Evolutionary conservation across 64 coral and sea anemone genomes (phyloP).

Genomic region (Stylophora pistillata): DNA sequence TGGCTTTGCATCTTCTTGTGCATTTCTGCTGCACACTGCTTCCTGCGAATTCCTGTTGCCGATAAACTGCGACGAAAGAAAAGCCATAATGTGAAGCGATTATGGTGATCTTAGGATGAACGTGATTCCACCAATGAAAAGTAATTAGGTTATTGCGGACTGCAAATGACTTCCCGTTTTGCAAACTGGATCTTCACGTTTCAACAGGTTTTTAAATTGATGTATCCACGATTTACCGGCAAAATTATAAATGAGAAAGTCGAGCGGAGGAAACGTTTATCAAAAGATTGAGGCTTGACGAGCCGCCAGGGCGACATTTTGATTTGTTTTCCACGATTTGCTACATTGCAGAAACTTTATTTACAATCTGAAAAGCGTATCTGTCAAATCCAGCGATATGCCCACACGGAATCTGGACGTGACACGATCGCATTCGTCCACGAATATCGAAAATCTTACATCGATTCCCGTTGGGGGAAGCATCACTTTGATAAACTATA

Average conservation of each 20-base stretch:
- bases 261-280: background rate
- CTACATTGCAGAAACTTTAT: background rate
- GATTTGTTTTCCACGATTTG: background rate
- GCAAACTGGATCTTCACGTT: background rate
- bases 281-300: background rate
- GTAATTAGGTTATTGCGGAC: background rate
- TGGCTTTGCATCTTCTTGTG: background rate
- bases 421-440: constrained; percentile 40
- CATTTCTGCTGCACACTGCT: background rate
- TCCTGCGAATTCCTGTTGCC: background rate
- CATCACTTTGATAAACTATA: constrained; percentile 57
- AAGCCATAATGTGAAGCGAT: background rate
- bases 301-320: background rate
- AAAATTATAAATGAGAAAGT: background rate
- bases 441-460: constrained; percentile 68
- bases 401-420: background rate
- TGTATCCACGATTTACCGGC: background rate
- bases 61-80: background rate
- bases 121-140: background rate
- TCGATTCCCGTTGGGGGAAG: constrained; percentile 80
- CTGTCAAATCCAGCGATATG: background rate
- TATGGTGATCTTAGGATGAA: background rate
- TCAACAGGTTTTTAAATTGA: background rate
- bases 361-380: background rate
- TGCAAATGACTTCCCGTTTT: background rate